Conservation (phyloP, 2,113 vertebrate genomes). For the Cyprinodon brontotheroides region DNA sequence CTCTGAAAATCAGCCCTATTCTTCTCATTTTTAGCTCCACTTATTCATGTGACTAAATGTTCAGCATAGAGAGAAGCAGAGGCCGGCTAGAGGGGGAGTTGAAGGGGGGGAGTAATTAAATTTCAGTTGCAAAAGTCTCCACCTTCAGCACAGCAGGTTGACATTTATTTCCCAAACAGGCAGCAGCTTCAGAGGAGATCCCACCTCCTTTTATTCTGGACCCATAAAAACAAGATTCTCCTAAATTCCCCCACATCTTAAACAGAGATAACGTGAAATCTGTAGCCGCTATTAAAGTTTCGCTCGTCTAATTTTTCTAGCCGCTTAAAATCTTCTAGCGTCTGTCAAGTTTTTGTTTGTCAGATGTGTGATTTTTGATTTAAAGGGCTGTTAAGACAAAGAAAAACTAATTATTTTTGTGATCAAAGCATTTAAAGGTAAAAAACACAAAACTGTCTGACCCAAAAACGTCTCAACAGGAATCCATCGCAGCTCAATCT, state of each 20-base stretch:
- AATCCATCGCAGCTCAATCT: slow-evolving; percentile 63
- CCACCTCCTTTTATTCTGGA: slow-evolving; percentile 1
- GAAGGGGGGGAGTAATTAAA: slow-evolving; percentile 27
- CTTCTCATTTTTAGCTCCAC: not conserved
- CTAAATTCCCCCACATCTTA: slow-evolving; percentile 33
- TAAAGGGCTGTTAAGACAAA: not conserved
- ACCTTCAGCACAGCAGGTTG: slow-evolving; percentile 43
- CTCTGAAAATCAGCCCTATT: not conserved
- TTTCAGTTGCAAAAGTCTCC: slow-evolving; percentile 41
- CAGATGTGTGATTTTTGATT: not conserved
- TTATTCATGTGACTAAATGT: slow-evolving; percentile 5
- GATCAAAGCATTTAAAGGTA: slow-evolving; percentile 71
- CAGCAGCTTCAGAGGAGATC: slow-evolving; percentile 12
- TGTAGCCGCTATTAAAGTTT: slow-evolving; percentile 14
- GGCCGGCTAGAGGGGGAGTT: slow-evolving; percentile 1
- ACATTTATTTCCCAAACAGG: slow-evolving; percentile 29
- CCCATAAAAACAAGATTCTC: not conserved
- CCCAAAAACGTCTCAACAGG: slow-evolving; percentile 70
- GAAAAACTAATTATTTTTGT: slow-evolving; percentile 66
- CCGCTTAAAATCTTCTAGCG: slow-evolving; percentile 4
- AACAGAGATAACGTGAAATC: slow-evolving; percentile 1
- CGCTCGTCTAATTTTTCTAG: slow-evolving; percentile 13
- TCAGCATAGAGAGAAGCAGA: slow-evolving; percentile 2
- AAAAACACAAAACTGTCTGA: slow-evolving; percentile 46
- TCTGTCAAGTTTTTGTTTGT: not conserved